phyloP scores from a whole-genome alignment of 2,113 vertebrate species.

The Lepus americanus region DNA sequence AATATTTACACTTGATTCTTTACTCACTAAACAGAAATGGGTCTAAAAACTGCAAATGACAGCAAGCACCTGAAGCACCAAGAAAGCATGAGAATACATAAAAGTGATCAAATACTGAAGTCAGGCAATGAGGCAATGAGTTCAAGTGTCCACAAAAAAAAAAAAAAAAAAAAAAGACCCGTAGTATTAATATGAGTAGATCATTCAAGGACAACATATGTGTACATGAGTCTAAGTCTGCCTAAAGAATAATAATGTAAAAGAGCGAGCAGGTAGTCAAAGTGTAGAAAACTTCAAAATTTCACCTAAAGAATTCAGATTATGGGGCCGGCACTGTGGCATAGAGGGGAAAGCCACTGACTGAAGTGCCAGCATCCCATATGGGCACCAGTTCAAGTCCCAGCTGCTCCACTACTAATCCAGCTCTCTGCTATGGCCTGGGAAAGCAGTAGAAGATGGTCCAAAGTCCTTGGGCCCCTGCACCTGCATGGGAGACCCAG shows the following conservation, averaged over 20 bases:
- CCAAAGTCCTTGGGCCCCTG: too few species aligned
- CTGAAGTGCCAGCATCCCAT: too few species aligned
- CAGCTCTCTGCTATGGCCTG: too few species aligned
- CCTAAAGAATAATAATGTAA: not conserved
- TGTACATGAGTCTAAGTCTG: not conserved
- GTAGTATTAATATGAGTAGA: not conserved
- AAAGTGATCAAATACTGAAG: constrained; percentile 40
- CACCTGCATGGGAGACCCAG: too few species aligned
- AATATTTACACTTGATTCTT: constrained; percentile 40
- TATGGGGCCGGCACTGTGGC: too few species aligned
- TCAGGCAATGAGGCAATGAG: not conserved
- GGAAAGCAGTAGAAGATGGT: too few species aligned
- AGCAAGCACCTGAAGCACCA: constrained; percentile 22
- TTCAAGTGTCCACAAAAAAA: not conserved
- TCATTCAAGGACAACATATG: constrained; percentile 21
- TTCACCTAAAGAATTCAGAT: not conserved
- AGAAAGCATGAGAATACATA: not conserved
- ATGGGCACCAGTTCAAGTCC: too few species aligned
- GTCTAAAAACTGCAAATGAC: constrained; percentile 5
- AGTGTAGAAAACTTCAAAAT: not conserved
- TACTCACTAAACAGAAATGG: not conserved
- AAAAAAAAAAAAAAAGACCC: not conserved
- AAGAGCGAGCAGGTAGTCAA: not conserved
- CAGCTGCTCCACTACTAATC: too few species aligned
- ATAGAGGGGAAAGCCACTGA: too few species aligned